Base-by-base conservation (phyloP, 1,140 invertebrate species). In the Drosophila ficusphila region DNA sequence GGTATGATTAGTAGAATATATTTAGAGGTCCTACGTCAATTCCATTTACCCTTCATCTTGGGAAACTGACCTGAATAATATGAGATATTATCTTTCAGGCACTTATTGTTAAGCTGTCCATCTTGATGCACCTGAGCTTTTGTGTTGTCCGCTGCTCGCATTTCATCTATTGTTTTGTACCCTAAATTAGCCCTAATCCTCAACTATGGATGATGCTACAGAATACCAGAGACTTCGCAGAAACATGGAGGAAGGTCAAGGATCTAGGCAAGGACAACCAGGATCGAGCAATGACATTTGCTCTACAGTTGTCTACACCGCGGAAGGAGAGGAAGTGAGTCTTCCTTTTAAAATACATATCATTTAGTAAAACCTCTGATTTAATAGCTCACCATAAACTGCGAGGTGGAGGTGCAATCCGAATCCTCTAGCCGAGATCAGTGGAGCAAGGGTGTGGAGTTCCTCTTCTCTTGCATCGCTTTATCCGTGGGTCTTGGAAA, bases 401-500 rank as follows among this genome's bases (percentile, higher is more conserved):
- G 39, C n/a, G 76, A 83, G 1, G 25, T 36, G 14, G 42, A 41
- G 3, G 25, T 36, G 14, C 38, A 41, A 2, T 52, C 36, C 0
- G 7, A 25, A 5, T 44, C 41, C 3, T 34, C 54, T 0, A 11
- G 21, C 6, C 21, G 79, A 0, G 79, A 86, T 36, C 67, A 85
- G 18, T 97, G 96, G 96, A 93, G 93, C 31, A 96, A 94, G 60
- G 94, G 95, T 46, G 82, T 96, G 7, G 96, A 97, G 90, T 97
- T 97, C 88, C 91, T 97, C 1, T 94, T 97, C 85, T 96, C 96
- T 0, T 96, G 96, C 77, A 95, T 97, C 42, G 95, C 96, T 4
- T 95, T 97, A 86, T 96, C 96, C 1, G 95, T 97, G n/a, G 96
- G 96, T 1, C 92, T 97, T 8, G 96, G 96, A 2, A 97, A 97